Evolutionary conservation across 2,888 invertebrate genomes (phyloP), one percentile per base, ranked within the genome.

Genomic region (Ptychoptera contaminata): DNA sequence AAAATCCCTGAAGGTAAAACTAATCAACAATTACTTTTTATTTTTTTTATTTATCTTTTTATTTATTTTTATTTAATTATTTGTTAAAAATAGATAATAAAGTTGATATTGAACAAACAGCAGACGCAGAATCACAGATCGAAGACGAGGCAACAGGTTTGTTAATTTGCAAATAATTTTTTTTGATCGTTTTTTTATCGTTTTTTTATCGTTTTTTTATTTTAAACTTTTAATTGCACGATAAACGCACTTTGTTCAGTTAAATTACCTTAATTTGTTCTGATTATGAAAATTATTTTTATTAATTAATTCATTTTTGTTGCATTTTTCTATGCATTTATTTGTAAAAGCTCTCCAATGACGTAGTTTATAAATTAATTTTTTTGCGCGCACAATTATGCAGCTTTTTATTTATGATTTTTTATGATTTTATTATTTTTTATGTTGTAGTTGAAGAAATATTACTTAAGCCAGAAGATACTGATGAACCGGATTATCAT

Each of bases 21-120:
- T 32, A 11, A 39, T 36, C n/a, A 40, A 23, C 23, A 23, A 31
- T 39, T 29, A 30, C 29, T n/a, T 36, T 47, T 44, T 6, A 16
- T 16, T 42, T 10, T 16, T 11, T 29, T 44, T 43, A 40, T 48
- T 47, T 41, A 30, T 37, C 30, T 44, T 43, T 44, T 46, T 47
- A 47, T 48, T 45, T 44, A 12, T 16, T 44, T 43, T 43, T 40
- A 8, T 43, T 42, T 34, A 11, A 9, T 35, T 31, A 16, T 34
- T 23, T 23, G 15, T 7, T 40, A 37, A 10, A 32, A 35, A 65
- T 61, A 56, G 62, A 63, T 60, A 64, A 62, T 57, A 62, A 65
- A 60, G 67, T 67, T 62, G 47, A 50, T 23, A 63, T 60, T 58
- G 62, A 62, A 63, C 60, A 58, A 43, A 70, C 69, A 47, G 67